Evolutionary conservation across 2,888 invertebrate species (phyloP), one percentile per base, ranked within the genome.

Genomic region (Amblyjoppa fuscipennis): DNA sequence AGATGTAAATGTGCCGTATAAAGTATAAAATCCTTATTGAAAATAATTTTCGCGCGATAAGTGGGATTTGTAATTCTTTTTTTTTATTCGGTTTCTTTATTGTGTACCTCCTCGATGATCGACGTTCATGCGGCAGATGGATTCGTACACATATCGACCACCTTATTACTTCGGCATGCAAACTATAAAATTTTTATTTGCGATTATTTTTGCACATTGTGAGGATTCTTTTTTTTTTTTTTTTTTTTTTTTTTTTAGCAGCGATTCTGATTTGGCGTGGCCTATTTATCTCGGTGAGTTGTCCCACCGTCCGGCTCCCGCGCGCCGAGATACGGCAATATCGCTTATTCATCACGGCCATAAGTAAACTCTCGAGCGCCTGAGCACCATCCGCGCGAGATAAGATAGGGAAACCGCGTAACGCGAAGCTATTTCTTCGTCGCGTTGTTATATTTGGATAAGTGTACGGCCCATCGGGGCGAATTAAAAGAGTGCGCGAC

Each of bases 311-410:
- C 71, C 75, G 69, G 56, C 70, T 76, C 84, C 66, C 61, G 71
- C 25, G 68, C 59, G 70, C 74, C 16, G 61, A 77, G 87, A 82
- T 84, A 87, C 81, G 77, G 83, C 77, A 64, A 80, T 87, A 85
- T 86, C 84, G 84, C 87, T 79, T 84, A 84, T 87, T 86, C 86
- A 85, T 87, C 87, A 75, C 61, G 84, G 84, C 85, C 86, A 77
- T 81, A 81, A 84, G 83, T 82, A 79, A 68, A 79, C 84, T 68
- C 80, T 71, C 76, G 56, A 69, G 61, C 74, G 68, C 64, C 76
- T n/a, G 59, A 64, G 64, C 68, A 64, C 76, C 76, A 76, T 71
- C 70, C 81, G 75, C 25, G 64, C 73, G 16, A 81, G 87, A 87
- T 87, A 87, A 87, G 87, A 87, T 87, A 87, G 68, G 45, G 76